Evolutionary conservation across 2,113 vertebrate species (phyloP).

Genomic region (Suricata suricatta): DNA sequence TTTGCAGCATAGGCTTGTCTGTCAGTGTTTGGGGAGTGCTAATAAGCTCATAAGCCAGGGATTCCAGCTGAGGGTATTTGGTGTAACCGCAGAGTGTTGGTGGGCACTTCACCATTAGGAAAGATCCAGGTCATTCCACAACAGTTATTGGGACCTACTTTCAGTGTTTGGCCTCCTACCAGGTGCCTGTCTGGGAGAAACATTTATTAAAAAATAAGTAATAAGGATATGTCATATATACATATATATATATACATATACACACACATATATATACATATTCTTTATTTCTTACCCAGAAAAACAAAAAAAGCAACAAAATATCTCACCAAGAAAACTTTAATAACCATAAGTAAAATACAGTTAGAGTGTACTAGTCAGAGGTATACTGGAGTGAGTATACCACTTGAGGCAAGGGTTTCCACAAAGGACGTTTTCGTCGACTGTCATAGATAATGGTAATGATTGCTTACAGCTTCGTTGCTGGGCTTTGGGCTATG

Average conservation of each 20-base stretch:
- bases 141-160: neutral
- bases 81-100: neutral
- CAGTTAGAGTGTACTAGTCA: neutral
- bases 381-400: neutral
- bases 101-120: neutral
- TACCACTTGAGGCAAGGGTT: neutral
- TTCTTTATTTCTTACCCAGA: neutral
- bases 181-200: neutral
- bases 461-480: fast-evolving
- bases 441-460: too few relatives aligned
- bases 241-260: too few relatives aligned
- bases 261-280: too few relatives aligned
- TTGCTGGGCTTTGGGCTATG: neutral
- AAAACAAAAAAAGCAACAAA: neutral
- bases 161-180: neutral
- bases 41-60: conserved; percentile 52
- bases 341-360: neutral
- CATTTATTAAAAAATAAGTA: neutral
- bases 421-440: neutral
- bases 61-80: neutral
- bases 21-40: conserved; percentile 22
- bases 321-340: neutral
- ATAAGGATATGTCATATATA: neutral
- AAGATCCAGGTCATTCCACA: neutral
- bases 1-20: neutral